These are phyloP conservation scores for Pantherophis vulpinus DNA, from an alignment of 2,797 vertebrate genomes.

Conservation along the genomic window DNA sequence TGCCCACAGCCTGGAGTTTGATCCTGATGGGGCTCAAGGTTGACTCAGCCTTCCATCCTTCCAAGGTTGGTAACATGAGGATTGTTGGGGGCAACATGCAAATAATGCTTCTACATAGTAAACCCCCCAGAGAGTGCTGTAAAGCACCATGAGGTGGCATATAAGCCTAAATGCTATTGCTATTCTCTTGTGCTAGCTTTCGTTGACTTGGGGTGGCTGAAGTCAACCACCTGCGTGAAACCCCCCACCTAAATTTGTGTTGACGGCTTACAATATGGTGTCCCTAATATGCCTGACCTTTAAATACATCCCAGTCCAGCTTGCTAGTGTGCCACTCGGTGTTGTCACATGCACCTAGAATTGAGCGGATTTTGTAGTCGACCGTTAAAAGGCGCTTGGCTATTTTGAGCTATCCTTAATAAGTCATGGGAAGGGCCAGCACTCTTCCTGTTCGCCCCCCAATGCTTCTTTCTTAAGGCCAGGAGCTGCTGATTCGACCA, in stretches of 20 bases:
- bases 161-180: neutral
- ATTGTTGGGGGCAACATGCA: no score
- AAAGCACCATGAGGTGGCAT: neutral
- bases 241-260: neutral
- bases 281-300: neutral
- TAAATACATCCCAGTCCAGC: neutral
- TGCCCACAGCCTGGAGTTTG: neutral
- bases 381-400: no score
- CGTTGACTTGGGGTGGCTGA: neutral
- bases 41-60: neutral
- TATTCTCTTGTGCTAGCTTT: neutral
- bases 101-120: no score
- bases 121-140: neutral
- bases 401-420: neutral
- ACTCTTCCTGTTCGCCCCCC: neutral
- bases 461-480: constrained; percentile 13
- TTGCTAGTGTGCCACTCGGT: neutral
- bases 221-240: neutral
- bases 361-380: neutral
- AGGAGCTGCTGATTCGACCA: neutral
- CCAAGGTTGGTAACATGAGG: no score
- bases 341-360: neutral
- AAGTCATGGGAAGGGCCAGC: neutral
- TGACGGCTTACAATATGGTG: neutral
- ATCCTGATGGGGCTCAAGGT: neutral